Evolutionary conservation across 2,113 vertebrate species (phyloP), one percentile per base, ranked within the genome.

Genomic region (Indri indri): DNA sequence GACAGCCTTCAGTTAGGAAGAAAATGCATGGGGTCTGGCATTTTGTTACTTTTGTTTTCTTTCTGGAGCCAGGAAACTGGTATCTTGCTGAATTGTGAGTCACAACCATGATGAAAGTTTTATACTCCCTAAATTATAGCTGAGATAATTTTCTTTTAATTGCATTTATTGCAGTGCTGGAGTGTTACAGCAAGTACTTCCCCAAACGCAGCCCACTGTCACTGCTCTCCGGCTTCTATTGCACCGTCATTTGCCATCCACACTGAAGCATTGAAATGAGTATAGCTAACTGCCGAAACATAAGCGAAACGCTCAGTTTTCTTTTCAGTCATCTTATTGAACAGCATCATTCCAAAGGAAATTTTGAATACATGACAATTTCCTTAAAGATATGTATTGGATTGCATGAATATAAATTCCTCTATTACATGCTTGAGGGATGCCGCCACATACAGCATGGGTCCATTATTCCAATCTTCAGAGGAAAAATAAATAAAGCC

Each of bases 321-420:
- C 92, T 54, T 74, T 40, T 40, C 34, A 93, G 83, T 89, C 85
- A 11, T 90, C 83, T 89, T 89, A 84, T 30, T 68, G 84, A 92
- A 18, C 16, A 71, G 68, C 70, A 52, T 83, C 80, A 32, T 89
- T 68, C 74, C 47, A 63, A 68, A 83, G 90, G 76, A 86, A 65
- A 59, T 47, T 47, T 77, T 65, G 59, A 88, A 61, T 40, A 32
- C 27, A 11, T 14, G 52, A 89, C 37, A 34, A 2, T 84, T 52
- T 92, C 85, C 74, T 88, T 71, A 14, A 71, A 90, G 42, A 34
- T n/a, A 32, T 12, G 47, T 59, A 34, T 22, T 32, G 47, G 42
- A 40, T 10, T 14, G 14, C 23, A 4, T 47, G 84, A 59, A 88
- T 57, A 40, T 63, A 65, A 63, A 59, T 82, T 17, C 76, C 74